phyloP scores from a whole-genome alignment of 2,888 invertebrate species.

The Podotricha telesiphe region DNA sequence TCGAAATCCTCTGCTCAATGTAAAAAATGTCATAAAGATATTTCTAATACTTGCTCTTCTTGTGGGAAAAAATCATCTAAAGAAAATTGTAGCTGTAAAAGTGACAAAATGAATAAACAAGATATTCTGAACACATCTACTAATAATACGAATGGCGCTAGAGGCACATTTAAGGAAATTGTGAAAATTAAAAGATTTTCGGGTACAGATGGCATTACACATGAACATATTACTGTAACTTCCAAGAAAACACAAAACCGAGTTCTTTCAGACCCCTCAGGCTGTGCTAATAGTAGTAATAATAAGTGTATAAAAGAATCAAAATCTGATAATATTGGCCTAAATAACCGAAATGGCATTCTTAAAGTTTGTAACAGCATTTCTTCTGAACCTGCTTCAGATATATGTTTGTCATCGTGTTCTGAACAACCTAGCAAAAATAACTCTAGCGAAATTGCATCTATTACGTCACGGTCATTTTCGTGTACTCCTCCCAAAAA shows the following conservation, averaged over 20 bases:
- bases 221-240: constrained; percentile 56
- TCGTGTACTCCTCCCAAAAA: constrained; percentile 14
- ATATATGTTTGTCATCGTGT: neutral
- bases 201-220: constrained; percentile 55
- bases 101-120: constrained; percentile 28
- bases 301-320: constrained; percentile 17
- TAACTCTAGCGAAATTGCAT: constrained; percentile 8
- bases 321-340: constrained; percentile 15
- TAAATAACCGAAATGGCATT: constrained; percentile 5
- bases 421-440: constrained; percentile 3
- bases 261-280: constrained; percentile 39
- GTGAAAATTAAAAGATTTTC: constrained; percentile 52
- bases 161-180: constrained; percentile 56
- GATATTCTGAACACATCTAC: neutral
- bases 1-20: neutral
- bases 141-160: constrained; percentile 47
- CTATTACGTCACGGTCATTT: constrained; percentile 15
- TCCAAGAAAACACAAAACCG: constrained; percentile 54
- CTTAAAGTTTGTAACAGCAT: constrained; percentile 4
- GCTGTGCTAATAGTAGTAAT: constrained; percentile 6
- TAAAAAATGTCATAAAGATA: neutral
- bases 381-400: neutral
- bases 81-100: constrained; percentile 25
- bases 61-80: constrained; percentile 2
- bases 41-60: constrained; percentile 9